Evolutionary conservation across 2,888 invertebrate species (phyloP).

Genomic region (Tachina fera): DNA sequence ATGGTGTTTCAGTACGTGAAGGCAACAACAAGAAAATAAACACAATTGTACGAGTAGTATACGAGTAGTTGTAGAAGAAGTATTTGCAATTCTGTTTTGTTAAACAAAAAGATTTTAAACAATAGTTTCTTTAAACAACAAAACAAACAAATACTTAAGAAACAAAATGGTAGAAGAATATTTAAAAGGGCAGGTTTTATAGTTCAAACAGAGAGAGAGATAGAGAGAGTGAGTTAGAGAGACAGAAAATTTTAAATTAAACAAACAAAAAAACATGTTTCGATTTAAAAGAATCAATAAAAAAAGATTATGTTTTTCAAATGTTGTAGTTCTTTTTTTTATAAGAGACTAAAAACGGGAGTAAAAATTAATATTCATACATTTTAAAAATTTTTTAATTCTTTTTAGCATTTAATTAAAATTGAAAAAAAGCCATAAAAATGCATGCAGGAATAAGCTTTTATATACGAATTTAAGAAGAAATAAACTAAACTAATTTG

Average conservation of each 20-base stretch:
- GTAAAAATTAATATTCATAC: not conserved
- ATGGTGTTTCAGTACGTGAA: conserved; percentile 30
- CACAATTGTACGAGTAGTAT: conserved; percentile 31
- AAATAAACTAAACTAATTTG: too few species aligned
- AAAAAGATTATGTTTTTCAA: conserved; percentile 79
- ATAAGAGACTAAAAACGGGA: conserved; percentile 6
- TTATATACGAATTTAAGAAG: conserved; percentile 27
- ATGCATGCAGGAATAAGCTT: conserved; percentile 66
- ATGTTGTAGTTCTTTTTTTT: conserved; percentile 79
- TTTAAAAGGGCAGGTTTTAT: not conserved
- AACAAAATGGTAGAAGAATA: not conserved
- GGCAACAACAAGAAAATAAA: conserved; percentile 52
- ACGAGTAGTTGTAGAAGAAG: conserved; percentile 6
- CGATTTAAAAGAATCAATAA: conserved; percentile 18
- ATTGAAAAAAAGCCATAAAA: conserved; percentile 45
- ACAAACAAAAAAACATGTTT: conserved; percentile 32
- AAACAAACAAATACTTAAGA: conserved; percentile 30
- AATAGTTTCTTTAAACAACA: conserved; percentile 22
- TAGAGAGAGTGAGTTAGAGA: not conserved
- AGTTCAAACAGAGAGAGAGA: not conserved
- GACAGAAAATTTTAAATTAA: not conserved
- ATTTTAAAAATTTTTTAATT: conserved; percentile 19
- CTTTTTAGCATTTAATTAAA: conserved; percentile 4
- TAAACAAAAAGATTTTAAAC: not conserved
- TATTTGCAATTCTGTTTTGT: conserved; percentile 33